Conservation (phyloP, 2,888 invertebrate species). For the Invenusta paracnida region DNA sequence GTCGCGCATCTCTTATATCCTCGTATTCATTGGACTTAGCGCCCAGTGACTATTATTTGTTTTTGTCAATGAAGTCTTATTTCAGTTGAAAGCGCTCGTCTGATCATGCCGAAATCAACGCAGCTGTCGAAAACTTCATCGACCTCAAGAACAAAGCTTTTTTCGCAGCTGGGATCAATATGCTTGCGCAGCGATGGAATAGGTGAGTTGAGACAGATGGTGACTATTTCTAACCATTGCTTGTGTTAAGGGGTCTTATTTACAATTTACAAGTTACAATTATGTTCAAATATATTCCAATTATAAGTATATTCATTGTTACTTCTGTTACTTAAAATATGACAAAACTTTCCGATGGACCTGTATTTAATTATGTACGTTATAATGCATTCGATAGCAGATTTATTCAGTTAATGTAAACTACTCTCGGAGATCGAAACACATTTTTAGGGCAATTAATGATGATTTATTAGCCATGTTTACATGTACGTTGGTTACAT, state of each 20-base stretch:
- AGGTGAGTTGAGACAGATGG: background rate
- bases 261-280: background rate
- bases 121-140: background rate
- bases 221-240: background rate
- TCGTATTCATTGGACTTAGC: background rate
- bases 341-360: background rate
- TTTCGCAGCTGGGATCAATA: background rate
- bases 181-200: background rate
- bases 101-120: background rate
- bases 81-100: background rate
- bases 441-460: no score
- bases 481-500: no score
- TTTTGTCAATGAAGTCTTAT: background rate
- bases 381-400: no score
- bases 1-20: background rate
- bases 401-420: no score
- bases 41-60: conserved; percentile 4
- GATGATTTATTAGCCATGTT: no score
- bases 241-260: background rate
- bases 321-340: background rate
- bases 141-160: background rate
- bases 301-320: background rate
- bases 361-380: background rate
- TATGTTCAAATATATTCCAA: no score
- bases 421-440: no score